Evolutionary conservation across 2,888 invertebrate genomes (phyloP), one percentile per base, ranked within the genome.

Genomic region (Thymelicus sylvestris): DNA sequence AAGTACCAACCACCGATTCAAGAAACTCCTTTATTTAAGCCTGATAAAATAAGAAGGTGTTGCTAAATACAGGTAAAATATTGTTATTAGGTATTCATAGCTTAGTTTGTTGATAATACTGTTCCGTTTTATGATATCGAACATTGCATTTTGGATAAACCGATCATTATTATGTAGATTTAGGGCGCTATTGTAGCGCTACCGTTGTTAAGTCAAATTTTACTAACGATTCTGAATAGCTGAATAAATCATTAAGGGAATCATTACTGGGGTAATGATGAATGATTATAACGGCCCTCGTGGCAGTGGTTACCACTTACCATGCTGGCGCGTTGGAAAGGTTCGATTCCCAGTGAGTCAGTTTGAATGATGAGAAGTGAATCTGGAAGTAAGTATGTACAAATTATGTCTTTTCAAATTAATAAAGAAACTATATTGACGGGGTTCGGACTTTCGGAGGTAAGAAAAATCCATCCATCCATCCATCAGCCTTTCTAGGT

Each of bases 81-180:
- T 19, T n/a, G 39, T 15, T 19, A 61, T n/a, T 48, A n/a, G n/a
- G n/a, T n/a, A 48, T 63, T 48, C 7, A 63, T 44, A 62, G 61
- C 13, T 52, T 62, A 44, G 48, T 48, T 48, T 48, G 48, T 63
- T 31, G 63, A 63, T 48, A 48, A 63, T 48, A 63, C 62, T 31
- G 48, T 62, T 62, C 38, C 47, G 41, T 63, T 63, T 63, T 47
- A 19, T 48, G 48, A 63, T 63, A 63, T 63, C 48, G 47, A 19
- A 61, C 44, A 57, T 31, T 31, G 57, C 19, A 19, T 15, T 61
- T 15, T 47, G 48, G 31, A 63, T 63, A 63, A 63, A 47, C 10
- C 48, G 48, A 19, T 62, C n/a, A 48, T 63, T 48, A 48, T 63
- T 63, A n/a, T 47, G 63, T 31, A 47, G 47, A 62, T 47, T 62